Base-by-base conservation (phyloP, 1,140 invertebrate genomes). In the Heterodera carotae region DNA sequence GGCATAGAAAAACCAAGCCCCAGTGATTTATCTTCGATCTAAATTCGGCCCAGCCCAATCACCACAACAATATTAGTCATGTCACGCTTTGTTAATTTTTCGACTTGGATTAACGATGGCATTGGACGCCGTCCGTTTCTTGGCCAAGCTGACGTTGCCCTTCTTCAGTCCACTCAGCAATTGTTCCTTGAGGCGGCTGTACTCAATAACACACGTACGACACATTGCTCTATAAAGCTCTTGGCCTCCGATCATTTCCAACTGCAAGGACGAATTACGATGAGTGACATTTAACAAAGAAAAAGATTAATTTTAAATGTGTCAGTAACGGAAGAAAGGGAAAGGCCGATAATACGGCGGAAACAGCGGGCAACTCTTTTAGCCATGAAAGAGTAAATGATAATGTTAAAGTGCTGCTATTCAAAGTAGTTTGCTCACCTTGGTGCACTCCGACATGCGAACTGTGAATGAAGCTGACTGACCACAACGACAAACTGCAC, bases 171-270 rank as follows among this genome's bases (percentile, higher is more conserved):
- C 62, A 34, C 15, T 66, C n/a, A 66, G 62, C 27, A 59, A 22
- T 22, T 74, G 36, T 34, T 74, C 56, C 64, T 56, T 74, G 10
- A 29, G 53, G 33, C 36, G 59, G 8, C 29, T 71, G 39, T 74
- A 71, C 39, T 79, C 53, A 53, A 70, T 64, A 79, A 89, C 90
- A 81, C 91, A 92, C 4, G 85, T 84, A 29, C 91, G 81, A 83
- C 91, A 92, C 4, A 91, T 90, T 10, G 91, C 90, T 81, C 91
- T 88, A 82, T 92, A 92, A 76, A 90, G 91, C 59, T 92, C 91
- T 36, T 89, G 86, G 22, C 91, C 91, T 34, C 91, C 91, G 80
- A 92, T 91, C 27, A 92, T 88, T 84, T 92, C 91, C 66, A 92
- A 85, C 90, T 91, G 82, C 39, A 87, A 84, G 4, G 36, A n/a